phyloP scores from a whole-genome alignment of 1,140 invertebrate species.

The Cydia strobilella region DNA sequence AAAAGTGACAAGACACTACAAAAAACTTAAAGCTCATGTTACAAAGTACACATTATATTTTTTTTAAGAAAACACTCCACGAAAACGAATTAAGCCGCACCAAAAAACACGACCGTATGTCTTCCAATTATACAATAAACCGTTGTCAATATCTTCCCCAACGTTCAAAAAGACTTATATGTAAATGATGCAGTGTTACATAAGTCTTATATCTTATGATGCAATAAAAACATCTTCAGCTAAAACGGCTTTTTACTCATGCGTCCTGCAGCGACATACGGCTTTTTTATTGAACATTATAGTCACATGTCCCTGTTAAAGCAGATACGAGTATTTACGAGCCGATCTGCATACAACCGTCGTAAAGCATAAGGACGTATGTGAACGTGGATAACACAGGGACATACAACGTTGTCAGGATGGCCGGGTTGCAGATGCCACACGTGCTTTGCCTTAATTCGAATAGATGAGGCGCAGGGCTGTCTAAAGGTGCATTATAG shows the following conservation, averaged over 20 bases:
- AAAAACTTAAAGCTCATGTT: neutral
- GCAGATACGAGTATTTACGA: slow-evolving; percentile 75
- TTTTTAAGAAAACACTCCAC: neutral
- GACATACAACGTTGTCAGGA: neutral
- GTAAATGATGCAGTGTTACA: neutral
- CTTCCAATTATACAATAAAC: slow-evolving; percentile 48
- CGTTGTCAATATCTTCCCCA: slow-evolving; percentile 44
- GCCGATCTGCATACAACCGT: slow-evolving; percentile 60
- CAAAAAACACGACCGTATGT: slow-evolving; percentile 32
- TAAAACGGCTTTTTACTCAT: neutral
- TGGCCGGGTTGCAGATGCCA: slow-evolving; percentile 60
- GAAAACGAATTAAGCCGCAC: neutral
- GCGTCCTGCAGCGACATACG: neutral
- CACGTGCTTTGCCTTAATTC: slow-evolving; percentile 77
- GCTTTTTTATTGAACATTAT: slow-evolving; percentile 28
- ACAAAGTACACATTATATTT: neutral
- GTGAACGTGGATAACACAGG: neutral
- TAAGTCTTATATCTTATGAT: neutral
- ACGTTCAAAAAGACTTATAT: neutral
- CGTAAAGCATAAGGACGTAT: neutral
- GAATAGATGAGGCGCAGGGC: slow-evolving; percentile 70
- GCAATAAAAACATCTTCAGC: neutral
- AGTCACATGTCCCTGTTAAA: slow-evolving; percentile 53
- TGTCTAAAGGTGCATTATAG: slow-evolving; percentile 37
- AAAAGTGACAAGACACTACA: neutral